phyloP scores from a whole-genome alignment of 2,888 invertebrate genomes.

The Idaea straminata region DNA sequence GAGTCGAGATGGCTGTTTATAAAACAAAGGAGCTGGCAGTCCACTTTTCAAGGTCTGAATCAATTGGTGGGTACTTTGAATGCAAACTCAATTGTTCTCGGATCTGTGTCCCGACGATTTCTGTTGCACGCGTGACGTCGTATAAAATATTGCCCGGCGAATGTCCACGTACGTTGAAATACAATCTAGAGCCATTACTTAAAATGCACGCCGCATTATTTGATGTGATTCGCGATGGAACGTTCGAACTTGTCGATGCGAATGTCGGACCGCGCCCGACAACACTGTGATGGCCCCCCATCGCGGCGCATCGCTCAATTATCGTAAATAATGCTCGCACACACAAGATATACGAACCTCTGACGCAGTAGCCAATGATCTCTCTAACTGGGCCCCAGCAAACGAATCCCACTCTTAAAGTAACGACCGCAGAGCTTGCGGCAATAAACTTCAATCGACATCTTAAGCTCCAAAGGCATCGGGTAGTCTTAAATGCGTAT shows the following conservation, averaged over 20 bases:
- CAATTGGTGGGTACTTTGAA: slow-evolving; percentile 78
- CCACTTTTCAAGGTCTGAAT: slow-evolving; percentile 78
- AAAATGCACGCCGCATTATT: slow-evolving; percentile 79
- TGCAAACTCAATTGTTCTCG: slow-evolving; percentile 80
- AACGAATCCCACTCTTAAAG: slow-evolving; percentile 48
- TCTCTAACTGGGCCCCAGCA: slow-evolving; percentile 43
- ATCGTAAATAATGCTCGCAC: slow-evolving; percentile 80
- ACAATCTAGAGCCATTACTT: slow-evolving; percentile 79
- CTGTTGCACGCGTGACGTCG: slow-evolving; percentile 67
- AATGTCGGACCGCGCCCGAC: slow-evolving; percentile 77
- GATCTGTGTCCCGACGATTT: slow-evolving; percentile 67
- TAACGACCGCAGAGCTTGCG: slow-evolving; percentile 42
- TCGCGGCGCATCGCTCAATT: slow-evolving; percentile 80
- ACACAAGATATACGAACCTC: slow-evolving; percentile 78
- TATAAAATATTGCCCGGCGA: slow-evolving; percentile 73
- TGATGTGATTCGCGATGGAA: slow-evolving; percentile 79
- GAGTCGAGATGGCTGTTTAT: slow-evolving; percentile 71
- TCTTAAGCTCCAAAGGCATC: slow-evolving; percentile 57
- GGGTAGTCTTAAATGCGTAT: slow-evolving; percentile 70
- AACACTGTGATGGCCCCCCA: slow-evolving; percentile 79
- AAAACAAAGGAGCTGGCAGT: slow-evolving; percentile 79
- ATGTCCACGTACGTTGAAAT: slow-evolving; percentile 77
- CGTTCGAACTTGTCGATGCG: slow-evolving; percentile 78
- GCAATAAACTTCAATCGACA: slow-evolving; percentile 35
- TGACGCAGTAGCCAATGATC: slow-evolving; percentile 70